Percentiles rank a stretch among this genome's conserved stretches.
Evolutionary conservation across 2,888 invertebrate species (phyloP).

Genomic region (Anaspis maculata): DNA sequence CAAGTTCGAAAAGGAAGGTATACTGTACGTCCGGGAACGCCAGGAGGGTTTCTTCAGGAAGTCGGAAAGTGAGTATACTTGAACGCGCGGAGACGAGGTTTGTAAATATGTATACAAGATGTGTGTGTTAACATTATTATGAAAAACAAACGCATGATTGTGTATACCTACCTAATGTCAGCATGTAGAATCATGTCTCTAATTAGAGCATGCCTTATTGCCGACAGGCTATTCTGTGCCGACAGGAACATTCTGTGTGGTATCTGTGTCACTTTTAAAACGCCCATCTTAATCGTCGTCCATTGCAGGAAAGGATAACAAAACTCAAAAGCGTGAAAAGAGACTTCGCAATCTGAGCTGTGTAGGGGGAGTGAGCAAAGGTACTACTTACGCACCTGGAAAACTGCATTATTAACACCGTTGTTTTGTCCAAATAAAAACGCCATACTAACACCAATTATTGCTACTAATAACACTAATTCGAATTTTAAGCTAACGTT

Average conservation of each 20-base stretch:
- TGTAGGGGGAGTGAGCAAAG: slow-evolving; percentile 48
- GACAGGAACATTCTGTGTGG: too few species aligned
- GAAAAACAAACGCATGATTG: background rate
- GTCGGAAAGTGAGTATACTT: slow-evolving; percentile 72
- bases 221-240: too few species aligned
- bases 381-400: slow-evolving; percentile 34
- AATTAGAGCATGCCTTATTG: too few species aligned
- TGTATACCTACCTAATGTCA: too few species aligned
- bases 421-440: too few species aligned
- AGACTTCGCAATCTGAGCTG: slow-evolving; percentile 58
- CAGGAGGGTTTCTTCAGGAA: slow-evolving; percentile 89
- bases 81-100: too few species aligned
- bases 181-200: slow-evolving; percentile 1
- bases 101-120: background rate
- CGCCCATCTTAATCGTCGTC: slow-evolving; percentile 29
- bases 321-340: slow-evolving; percentile 48
- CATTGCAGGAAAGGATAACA: slow-evolving; percentile 41
- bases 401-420: too few species aligned
- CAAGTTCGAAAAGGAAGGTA: slow-evolving; percentile 88
- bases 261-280: too few species aligned
- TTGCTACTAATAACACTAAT: too few species aligned
- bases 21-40: slow-evolving; percentile 75
- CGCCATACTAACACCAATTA: too few species aligned
- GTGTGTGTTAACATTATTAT: too few species aligned
- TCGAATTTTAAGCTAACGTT: too few species aligned